Evolutionary conservation across 2,113 vertebrate genomes (phyloP).

Genomic region (Chaenocephalus aceratus): DNA sequence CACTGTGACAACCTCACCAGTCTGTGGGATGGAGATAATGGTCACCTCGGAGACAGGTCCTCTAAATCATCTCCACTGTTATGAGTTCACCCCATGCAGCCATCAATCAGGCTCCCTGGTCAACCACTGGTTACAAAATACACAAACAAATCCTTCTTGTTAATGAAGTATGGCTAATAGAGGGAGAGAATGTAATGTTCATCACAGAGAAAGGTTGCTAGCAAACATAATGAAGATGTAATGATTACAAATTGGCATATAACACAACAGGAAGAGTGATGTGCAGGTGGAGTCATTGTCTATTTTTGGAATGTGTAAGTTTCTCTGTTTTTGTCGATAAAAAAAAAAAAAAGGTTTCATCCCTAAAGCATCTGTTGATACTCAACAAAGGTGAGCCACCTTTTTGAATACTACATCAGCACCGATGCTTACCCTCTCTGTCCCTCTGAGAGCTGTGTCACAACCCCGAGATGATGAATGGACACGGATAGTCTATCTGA

Average conservation of each 20-base stretch:
- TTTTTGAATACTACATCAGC: constrained; percentile 28
- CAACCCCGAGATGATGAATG: constrained; percentile 36
- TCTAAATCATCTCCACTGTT: constrained; percentile 45
- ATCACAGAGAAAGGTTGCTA: neutral
- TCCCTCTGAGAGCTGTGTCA: constrained; percentile 27
- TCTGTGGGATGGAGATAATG: constrained; percentile 52
- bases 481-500: constrained; percentile 23
- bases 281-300: neutral
- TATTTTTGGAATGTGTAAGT: neutral
- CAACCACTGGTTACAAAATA: constrained; percentile 18
- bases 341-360: too few species aligned
- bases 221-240: neutral
- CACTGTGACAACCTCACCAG: constrained; percentile 38
- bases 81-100: neutral
- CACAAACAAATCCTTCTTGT: constrained; percentile 6
- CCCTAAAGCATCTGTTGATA: neutral
- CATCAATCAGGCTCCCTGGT: constrained; percentile 26
- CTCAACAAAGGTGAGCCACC: constrained; percentile 18
- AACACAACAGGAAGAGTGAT: neutral
- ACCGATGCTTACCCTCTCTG: neutral
- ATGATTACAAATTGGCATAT: neutral
- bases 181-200: neutral
- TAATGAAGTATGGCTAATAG: constrained; percentile 2
- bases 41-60: constrained; percentile 41
- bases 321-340: too few species aligned